Evolutionary conservation across 2,797 vertebrate genomes (phyloP), one percentile per base, ranked within the genome.

Genomic region (Pygocentrus nattereri): DNA sequence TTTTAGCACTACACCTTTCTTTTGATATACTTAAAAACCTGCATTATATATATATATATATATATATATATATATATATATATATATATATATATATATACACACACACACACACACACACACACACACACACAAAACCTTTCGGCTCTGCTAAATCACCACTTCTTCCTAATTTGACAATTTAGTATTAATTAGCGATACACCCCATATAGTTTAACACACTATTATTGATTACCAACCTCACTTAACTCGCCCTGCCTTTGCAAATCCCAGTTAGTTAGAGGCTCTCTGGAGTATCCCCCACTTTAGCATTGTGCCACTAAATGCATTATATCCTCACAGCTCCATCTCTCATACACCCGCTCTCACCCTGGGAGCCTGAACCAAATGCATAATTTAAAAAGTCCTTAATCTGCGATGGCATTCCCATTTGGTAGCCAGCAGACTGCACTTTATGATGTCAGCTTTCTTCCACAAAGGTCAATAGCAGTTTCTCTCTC

Each of bases 391-490:
- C 88, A 92, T 91, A 91, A 91, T 93, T 92, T 92, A 94, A 94
- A 94, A 90, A 93, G 91, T 87, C 90, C 92, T 94, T 93, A 90
- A 92, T 94, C 90, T 92, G 88, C 85, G 87, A 84, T 94, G 90
- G 92, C 92, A 92, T 93, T 94, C 90, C 92, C 91, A 93, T 93
- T 93, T 90, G 90, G 88, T 93, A 83, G 2, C 90, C 92, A 90
- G 90, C 90, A 93, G 92, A 87, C 88, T 94, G 89, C 90, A 92
- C 91, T 93, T 92, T 91, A 93, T 93, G 91, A 94, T 93, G 90
- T 91, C 90, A 94, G 92, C 88, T 92, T 94, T 92, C 90, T 88
- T 89, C 89, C 82, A 89, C 86, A 92, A 92, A 94, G 92, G 91
- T 90, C 90, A 91, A 91, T 88, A 86, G 86, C 85, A 90, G 85